Evolutionary conservation across 2,113 vertebrate genomes (phyloP).

Genomic region (Pica pica): DNA sequence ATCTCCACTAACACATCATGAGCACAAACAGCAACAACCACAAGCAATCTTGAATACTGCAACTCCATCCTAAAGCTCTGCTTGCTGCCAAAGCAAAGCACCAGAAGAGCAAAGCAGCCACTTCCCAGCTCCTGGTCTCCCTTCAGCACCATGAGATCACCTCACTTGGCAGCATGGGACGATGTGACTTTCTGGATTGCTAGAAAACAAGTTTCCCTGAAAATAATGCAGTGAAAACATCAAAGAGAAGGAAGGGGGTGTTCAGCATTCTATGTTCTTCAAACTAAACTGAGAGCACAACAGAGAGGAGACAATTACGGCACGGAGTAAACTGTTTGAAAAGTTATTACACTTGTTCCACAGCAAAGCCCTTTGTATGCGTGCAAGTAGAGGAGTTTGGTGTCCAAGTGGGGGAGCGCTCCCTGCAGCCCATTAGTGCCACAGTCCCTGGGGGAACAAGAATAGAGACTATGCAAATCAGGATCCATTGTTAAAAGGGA

Average conservation of each 20-base stretch:
- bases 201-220: background rate
- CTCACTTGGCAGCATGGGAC: background rate
- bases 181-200: background rate
- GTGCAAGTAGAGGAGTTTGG: background rate
- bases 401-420: background rate
- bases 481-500: constrained; percentile 39
- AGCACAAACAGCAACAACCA: background rate
- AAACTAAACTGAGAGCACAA: background rate
- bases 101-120: background rate
- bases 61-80: background rate
- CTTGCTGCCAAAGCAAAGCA: background rate
- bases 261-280: background rate
- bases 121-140: background rate
- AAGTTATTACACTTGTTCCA: constrained; percentile 8
- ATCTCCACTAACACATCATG: background rate
- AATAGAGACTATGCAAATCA: constrained; percentile 39
- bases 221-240: background rate
- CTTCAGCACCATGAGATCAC: background rate
- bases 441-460: background rate
- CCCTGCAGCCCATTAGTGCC: background rate
- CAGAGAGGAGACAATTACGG: background rate
- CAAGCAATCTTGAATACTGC: background rate
- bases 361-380: background rate
- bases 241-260: background rate
- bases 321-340: background rate